Conservation (phyloP, 2,797 vertebrate species). For the Apogon hyalosoma region DNA sequence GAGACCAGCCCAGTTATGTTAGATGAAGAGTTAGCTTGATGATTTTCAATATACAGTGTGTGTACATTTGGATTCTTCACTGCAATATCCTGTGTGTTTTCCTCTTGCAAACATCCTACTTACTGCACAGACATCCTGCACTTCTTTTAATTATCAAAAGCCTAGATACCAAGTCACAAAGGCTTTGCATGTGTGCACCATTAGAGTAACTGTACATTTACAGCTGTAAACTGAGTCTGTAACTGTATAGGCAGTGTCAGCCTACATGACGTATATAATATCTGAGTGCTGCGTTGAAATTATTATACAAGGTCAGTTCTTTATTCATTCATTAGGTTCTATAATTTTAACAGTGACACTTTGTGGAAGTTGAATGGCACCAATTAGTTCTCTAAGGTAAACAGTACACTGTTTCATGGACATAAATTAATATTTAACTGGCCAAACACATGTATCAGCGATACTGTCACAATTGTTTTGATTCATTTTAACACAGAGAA, state of each 20-base stretch:
- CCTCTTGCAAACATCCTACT: slow-evolving; percentile 40
- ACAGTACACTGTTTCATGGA: slow-evolving; percentile 19
- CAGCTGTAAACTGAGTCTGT: slow-evolving; percentile 65
- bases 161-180: slow-evolving; percentile 42
- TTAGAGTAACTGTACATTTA: slow-evolving; percentile 49
- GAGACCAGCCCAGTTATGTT: slow-evolving; percentile 77
- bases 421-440: slow-evolving; percentile 38
- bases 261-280: slow-evolving; percentile 30
- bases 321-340: no score
- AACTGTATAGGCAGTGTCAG: slow-evolving; percentile 65
- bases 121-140: slow-evolving; percentile 30
- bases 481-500: slow-evolving; percentile 12
- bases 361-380: slow-evolving; percentile 41
- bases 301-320: slow-evolving; percentile 50
- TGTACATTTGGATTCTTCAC: slow-evolving; percentile 42
- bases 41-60: slow-evolving; percentile 50
- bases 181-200: slow-evolving; percentile 39
- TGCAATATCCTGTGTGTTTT: slow-evolving; percentile 26
- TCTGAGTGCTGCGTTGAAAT: slow-evolving; percentile 47
- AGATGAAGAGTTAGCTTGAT: slow-evolving; percentile 29
- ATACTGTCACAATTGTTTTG: slow-evolving; percentile 9
- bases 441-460: slow-evolving; percentile 26
- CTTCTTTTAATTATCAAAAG: slow-evolving; percentile 54
- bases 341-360: slow-evolving; percentile 32
- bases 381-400: slow-evolving; percentile 38